Evolutionary conservation across 2,888 invertebrate species (phyloP), one percentile per base, ranked within the genome.

Genomic region (Sesia bembeciformis): DNA sequence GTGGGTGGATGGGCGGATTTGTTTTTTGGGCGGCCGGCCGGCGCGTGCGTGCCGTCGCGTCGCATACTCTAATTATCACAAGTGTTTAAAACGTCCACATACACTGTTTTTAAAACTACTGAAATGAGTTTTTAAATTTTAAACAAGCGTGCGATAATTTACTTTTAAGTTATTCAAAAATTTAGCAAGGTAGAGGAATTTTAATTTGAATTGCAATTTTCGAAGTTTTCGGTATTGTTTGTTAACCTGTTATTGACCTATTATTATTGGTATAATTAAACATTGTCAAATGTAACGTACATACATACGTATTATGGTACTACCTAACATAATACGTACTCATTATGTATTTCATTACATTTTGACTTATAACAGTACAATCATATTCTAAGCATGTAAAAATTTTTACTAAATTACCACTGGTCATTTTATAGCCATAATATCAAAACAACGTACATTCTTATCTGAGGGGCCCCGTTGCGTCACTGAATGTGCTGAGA

Each of bases 391-490:
- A 67, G 61, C 60, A 62, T 60, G 68, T 72, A 64, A 70, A 66
- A 72, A 67, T 67, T 68, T 66, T 68, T 62, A 57, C 61, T 60
- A 70, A 71, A 72, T 68, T 62, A 66, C 63, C 61, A 71, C 61
- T 70, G 71, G 70, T 72, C 71, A 74, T 71, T 76, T 75, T 74
- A 78, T 73, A 66, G 68, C 61, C 66, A 66, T 60, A 41, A 68
- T 67, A 72, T 70, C 57, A 78, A 76, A 77, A 72, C 71, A 63
- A 58, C 54, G 58, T 64, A 66, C 69, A 68, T 64, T 62, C 66
- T 70, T 64, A 55, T 60, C 57, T 61, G 74, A 80, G 87, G 72
- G 85, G 84, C 84, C 85, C 80, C 71, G 71, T 75, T 76, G 71
- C 84, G 78, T 84, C 82, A 81, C 67, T 67, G 68, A 23, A 23